Percentiles rank a stretch among this genome's conserved stretches.
These are phyloP conservation scores for Tiaroga cobitis DNA, from an alignment of 2,797 vertebrate species.

Conservation along the genomic window DNA sequence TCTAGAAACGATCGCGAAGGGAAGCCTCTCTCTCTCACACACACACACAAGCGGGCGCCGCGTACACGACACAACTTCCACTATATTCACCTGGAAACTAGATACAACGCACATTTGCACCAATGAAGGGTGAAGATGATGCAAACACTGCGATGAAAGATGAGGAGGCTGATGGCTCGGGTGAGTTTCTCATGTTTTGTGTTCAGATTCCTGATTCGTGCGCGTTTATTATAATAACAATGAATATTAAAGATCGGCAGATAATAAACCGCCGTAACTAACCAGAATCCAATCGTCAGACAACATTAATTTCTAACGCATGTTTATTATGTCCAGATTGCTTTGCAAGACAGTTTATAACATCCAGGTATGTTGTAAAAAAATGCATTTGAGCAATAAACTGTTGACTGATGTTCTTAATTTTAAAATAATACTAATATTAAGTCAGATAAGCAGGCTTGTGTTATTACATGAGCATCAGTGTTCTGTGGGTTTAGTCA, in stretches of 20 bases:
- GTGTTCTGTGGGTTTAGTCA: background rate
- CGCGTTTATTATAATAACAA: background rate
- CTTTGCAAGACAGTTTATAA: background rate
- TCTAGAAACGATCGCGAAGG: background rate
- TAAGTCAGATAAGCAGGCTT: background rate
- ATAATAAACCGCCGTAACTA: background rate
- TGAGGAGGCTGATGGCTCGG: conserved; percentile 33
- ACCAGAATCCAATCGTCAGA: background rate
- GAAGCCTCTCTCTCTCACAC: background rate
- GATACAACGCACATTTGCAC: conserved; percentile 15
- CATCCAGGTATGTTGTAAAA: background rate
- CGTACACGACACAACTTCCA: conserved; percentile 18
- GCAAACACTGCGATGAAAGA: conserved; percentile 32
- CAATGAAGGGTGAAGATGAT: conserved; percentile 55
- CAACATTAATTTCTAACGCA: background rate
- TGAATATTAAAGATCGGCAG: background rate
- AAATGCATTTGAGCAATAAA: background rate
- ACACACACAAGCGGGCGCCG: background rate
- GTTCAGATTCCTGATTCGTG: background rate
- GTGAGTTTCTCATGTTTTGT: conserved; percentile 16
- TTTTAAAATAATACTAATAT: background rate
- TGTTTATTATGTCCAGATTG: background rate
- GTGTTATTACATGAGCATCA: conserved; percentile 1
- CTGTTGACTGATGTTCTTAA: background rate
- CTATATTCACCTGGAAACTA: conserved; percentile 2